Conservation (phyloP, 2,113 vertebrate genomes). For the Pteronura brasiliensis region DNA sequence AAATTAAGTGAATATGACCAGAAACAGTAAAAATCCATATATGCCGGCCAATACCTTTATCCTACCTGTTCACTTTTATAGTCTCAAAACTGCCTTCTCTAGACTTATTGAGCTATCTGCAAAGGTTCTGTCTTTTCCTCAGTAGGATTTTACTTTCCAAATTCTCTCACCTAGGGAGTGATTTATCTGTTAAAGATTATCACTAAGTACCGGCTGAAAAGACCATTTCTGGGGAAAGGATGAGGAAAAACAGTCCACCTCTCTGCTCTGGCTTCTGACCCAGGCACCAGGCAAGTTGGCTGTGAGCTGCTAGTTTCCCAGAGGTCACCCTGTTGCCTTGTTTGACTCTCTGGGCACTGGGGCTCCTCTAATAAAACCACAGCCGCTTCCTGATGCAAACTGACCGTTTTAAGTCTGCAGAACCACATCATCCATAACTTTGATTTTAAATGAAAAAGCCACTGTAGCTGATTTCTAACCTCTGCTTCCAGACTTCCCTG, state of each 20-base stretch:
- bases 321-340: background rate
- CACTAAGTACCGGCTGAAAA: background rate
- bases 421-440: too few species aligned
- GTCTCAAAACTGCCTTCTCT: background rate
- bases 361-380: rapidly evolving
- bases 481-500: background rate
- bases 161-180: background rate
- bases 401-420: background rate
- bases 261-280: background rate
- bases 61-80: background rate
- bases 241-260: too few species aligned
- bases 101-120: rapidly evolving
- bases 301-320: background rate
- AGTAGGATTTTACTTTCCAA: background rate
- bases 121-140: background rate
- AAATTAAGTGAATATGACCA: background rate
- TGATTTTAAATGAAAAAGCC: background rate
- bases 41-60: background rate
- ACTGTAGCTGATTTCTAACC: background rate
- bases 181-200: background rate
- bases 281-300: background rate
- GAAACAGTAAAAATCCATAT: background rate
- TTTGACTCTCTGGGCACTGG: background rate
- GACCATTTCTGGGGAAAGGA: background rate
- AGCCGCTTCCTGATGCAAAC: background rate